Evolutionary conservation across 2,888 invertebrate species (phyloP), one percentile per base, ranked within the genome.

Genomic region (Scaptomyza parva): DNA sequence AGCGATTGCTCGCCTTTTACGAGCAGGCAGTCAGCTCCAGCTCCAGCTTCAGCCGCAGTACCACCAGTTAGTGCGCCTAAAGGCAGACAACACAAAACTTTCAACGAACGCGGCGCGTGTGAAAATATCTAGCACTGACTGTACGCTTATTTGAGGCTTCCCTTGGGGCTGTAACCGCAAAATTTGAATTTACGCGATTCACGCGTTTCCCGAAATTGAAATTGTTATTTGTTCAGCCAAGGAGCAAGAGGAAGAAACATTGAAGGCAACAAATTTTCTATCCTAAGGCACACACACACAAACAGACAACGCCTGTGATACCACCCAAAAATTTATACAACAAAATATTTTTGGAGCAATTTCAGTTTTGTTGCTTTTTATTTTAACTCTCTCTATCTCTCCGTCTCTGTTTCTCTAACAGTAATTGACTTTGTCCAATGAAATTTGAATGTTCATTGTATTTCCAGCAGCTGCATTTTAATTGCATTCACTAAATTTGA

Each of bases 141-240:
- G 50, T 73, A 37, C 39, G 26, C 37, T 14, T 52, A 50, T 71
- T 30, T 47, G 60, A 37, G 69, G 45, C 45, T n/a, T n/a, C 30
- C 63, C 61, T 43, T 18, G 44, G 50, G 62, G 53, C 50, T 57
- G 17, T 48, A 58, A 59, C 68, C 58, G 74, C 76, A 75, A 86
- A 82, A 84, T 83, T 84, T 86, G 77, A 83, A 84, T 86, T 78
- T 81, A 80, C 71, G 78, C 83, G 76, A 61, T 62, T 40, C 30
- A 70, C 76, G 61, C 74, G 72, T 70, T 71, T 70, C 81, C 70
- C 83, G 72, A 84, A 84, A 84, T 84, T 86, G 86, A 86, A 84
- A 84, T 83, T 78, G 86, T 78, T 86, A 83, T 84, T 85, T 85
- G 86, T 69, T 66, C 64, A 70, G 59, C 54, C 22, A 51, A 40